Percentiles rank a stretch among this genome's conserved stretches.
Evolutionary conservation across 92 coral and sea anemone genomes (phyloP).

Genomic region (Meandrina meandrites): DNA sequence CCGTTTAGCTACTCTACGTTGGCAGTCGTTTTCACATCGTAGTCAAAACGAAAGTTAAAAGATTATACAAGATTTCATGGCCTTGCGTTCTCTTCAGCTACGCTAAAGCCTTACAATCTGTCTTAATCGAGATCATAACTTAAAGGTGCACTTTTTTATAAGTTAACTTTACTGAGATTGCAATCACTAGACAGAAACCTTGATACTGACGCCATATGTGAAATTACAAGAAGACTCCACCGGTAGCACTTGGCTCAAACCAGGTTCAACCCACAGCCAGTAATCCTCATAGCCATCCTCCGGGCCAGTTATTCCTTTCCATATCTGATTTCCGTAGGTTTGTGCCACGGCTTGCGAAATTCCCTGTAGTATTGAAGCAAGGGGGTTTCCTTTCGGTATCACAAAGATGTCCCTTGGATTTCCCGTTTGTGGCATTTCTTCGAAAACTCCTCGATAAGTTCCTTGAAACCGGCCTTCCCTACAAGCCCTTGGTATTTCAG

Average conservation of each 20-base stretch:
- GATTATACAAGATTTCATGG: too few relatives aligned
- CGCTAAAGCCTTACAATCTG: too few relatives aligned
- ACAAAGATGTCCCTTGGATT: not conserved
- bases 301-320: constrained; percentile 19
- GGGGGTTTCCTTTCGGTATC: too few relatives aligned
- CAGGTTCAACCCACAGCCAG: constrained; percentile 24
- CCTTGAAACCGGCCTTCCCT: not conserved
- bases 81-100: too few relatives aligned
- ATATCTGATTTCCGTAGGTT: not conserved
- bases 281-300: not conserved
- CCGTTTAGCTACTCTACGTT: too few relatives aligned
- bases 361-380: not conserved
- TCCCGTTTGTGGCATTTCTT: constrained; percentile 17
- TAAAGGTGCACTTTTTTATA: too few relatives aligned
- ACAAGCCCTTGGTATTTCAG: not conserved
- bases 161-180: too few relatives aligned
- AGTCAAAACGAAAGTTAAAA: too few relatives aligned
- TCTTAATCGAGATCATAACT: too few relatives aligned
- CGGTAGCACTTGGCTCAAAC: not conserved
- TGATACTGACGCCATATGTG: constrained; percentile 2
- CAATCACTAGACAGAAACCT: not conserved
- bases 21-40: too few relatives aligned
- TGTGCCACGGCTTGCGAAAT: not conserved
- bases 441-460: not conserved
- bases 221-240: not conserved